A percentile compares a stretch with the other conserved stretches of the same genome.
These are phyloP conservation scores for Hydrocynus forskahlii DNA, from an alignment of 2,797 vertebrate genomes.

Conservation along the genomic window DNA sequence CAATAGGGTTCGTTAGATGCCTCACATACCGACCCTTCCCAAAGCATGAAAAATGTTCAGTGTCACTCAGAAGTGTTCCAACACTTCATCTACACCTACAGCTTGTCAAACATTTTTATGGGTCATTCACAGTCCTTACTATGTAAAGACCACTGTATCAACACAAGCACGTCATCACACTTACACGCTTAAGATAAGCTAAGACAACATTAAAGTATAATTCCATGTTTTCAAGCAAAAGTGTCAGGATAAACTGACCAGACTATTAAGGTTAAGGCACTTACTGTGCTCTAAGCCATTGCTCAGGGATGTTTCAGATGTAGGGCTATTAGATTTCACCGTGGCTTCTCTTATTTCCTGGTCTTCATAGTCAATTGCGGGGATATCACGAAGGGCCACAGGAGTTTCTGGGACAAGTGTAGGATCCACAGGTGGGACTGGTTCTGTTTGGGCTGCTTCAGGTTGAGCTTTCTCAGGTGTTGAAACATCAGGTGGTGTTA, in stretches of 20 bases:
- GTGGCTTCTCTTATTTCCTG: background rate
- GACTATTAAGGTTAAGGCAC: conserved; percentile 41
- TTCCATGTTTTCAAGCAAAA: background rate
- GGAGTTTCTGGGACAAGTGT: background rate
- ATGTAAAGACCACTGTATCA: background rate
- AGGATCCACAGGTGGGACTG: conserved; percentile 33
- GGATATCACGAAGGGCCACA: conserved; percentile 54
- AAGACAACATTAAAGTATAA: no score
- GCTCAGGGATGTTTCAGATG: conserved; percentile 46
- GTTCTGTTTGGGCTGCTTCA: conserved; percentile 15
- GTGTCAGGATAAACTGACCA: background rate
- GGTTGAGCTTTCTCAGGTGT: conserved; percentile 44
- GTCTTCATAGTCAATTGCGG: conserved; percentile 70
- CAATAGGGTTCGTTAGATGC: conserved; percentile 49
- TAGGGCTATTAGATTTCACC: background rate
- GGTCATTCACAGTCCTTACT: background rate
- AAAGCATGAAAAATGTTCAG: conserved; percentile 47
- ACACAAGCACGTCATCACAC: background rate
- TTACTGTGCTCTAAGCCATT: conserved; percentile 69
- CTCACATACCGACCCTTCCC: conserved; percentile 71
- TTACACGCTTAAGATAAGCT: no score
- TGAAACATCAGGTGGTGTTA: conserved; percentile 54
- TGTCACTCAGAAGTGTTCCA: conserved; percentile 55
- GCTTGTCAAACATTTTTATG: background rate
- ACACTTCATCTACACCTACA: background rate